Evolutionary conservation across 2,888 invertebrate genomes (phyloP).

Genomic region (Pristionchus japonicus): DNA sequence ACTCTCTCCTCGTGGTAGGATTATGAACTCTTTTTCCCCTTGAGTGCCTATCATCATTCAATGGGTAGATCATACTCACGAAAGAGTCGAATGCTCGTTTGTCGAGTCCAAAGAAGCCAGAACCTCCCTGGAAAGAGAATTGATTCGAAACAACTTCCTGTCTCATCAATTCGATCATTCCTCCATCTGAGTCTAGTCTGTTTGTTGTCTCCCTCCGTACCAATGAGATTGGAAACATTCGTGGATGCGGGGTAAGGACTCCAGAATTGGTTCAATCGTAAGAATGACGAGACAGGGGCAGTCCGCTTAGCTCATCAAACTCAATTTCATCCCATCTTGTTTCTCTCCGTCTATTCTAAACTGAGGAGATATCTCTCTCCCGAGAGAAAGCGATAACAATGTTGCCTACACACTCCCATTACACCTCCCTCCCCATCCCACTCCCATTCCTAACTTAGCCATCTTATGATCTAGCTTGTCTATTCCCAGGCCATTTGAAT

Average conservation of each 20-base stretch:
- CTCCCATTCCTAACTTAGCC: background rate
- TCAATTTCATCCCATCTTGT: slow-evolving; percentile 34
- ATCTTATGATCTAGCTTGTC: background rate
- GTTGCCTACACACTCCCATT: slow-evolving; percentile 22
- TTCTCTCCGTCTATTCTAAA: slow-evolving; percentile 2
- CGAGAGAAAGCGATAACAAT: slow-evolving; percentile 25
- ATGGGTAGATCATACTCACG: slow-evolving; percentile 41
- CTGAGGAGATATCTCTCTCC: slow-evolving; percentile 28
- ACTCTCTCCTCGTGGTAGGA: slow-evolving; percentile 11
- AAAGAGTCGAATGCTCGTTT: slow-evolving; percentile 51
- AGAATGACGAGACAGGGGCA: background rate
- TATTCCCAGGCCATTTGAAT: background rate
- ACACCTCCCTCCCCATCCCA: background rate
- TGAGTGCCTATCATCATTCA: background rate
- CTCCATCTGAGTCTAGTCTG: background rate
- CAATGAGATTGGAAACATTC: slow-evolving; percentile 30
- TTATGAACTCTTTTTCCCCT: background rate
- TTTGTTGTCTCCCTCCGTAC: background rate
- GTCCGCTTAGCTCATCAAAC: slow-evolving; percentile 32
- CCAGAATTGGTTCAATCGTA: slow-evolving; percentile 31
- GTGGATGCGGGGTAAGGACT: background rate
- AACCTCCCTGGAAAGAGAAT: background rate
- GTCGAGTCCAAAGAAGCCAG: slow-evolving; percentile 40
- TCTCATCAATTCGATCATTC: background rate
- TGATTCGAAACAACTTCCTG: background rate